Evolutionary conservation across 2,797 vertebrate genomes (phyloP).

Genomic region (Anniella stebbinsi): DNA sequence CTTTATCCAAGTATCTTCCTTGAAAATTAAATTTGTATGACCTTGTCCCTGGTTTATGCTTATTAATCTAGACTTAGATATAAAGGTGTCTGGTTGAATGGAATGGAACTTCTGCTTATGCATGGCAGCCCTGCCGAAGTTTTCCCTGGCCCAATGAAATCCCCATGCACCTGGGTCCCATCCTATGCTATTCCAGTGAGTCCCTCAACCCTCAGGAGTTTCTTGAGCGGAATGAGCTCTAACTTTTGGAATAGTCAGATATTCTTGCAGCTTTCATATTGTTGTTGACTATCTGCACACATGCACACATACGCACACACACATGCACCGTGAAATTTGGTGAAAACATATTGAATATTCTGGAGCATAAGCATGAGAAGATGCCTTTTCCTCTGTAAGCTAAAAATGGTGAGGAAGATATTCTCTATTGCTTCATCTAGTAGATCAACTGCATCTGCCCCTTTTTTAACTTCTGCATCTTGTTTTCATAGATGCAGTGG

Average conservation of each 20-base stretch:
- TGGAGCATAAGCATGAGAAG: background rate
- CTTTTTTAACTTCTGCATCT: conserved; percentile 59
- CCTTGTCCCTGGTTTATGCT: background rate
- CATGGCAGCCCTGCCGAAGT: background rate
- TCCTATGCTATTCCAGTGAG: background rate
- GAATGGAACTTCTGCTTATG: background rate
- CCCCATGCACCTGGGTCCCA: background rate
- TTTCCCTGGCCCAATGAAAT: background rate
- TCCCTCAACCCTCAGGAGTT: background rate
- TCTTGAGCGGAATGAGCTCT: background rate
- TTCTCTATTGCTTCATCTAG: background rate
- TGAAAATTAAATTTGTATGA: background rate
- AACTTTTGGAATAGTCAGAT: background rate
- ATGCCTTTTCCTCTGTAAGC: background rate
- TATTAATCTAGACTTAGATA: background rate
- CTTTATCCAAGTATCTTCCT: background rate
- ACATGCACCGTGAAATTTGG: background rate
- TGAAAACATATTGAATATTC: background rate
- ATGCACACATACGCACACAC: too few species aligned
- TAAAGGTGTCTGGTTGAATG: background rate
- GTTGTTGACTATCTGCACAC: background rate
- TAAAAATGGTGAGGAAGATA: background rate
- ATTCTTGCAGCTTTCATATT: background rate
- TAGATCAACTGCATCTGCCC: conserved; percentile 29
- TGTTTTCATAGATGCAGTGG: conserved; percentile 87